Base-by-base conservation (phyloP, 2,797 vertebrate species). In the Pampus argenteus region DNA sequence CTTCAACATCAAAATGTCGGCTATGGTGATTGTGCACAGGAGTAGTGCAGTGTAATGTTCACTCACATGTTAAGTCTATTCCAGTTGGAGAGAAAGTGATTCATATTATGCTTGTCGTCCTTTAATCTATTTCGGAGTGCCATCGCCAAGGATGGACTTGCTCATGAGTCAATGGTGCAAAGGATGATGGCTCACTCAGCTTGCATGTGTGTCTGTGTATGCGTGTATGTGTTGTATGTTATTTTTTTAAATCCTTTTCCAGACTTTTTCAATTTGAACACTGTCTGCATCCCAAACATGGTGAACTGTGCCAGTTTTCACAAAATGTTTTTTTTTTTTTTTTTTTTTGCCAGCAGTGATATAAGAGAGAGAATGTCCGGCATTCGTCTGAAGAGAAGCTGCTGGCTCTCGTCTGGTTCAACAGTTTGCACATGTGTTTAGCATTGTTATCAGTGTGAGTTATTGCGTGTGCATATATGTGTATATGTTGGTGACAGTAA, bases 401-500 rank as follows among this genome's bases (percentile, higher is more conserved):
- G 57, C 49, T 67, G 28, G 65, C 66, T 78, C 66, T 77, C 71
- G 48, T 13, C 36, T 38, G 70, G 44, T 64, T 88, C 71, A 82
- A 77, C 76, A 88, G 78, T 36, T 71, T 18, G 49, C 77, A 80
- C 82, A 76, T 82, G 81, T 86, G 82, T 70, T 78, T 25, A 65
- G 73, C 69, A 58, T 51, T 57, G 58, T 70, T 71, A 51, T 61
- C 67, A 58, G 47, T 65, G 48, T 67, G 75, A 42, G 61, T 34
- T 68, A 23, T 44, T 57, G 34, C 66, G 28, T n/a, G 15, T 31
- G 40, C 7, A 9, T 22, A 3, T 45, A 14, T 10, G 64, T 29
- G 34, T 64, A 31, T 67, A 9, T 63, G 20, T 62, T 25, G 34
- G 0, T 59, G 63, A 66, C 65, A 69, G 65, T 20, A 0, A 77